phyloP scores from a whole-genome alignment of 2,113 vertebrate species.

The Egretta garzetta region DNA sequence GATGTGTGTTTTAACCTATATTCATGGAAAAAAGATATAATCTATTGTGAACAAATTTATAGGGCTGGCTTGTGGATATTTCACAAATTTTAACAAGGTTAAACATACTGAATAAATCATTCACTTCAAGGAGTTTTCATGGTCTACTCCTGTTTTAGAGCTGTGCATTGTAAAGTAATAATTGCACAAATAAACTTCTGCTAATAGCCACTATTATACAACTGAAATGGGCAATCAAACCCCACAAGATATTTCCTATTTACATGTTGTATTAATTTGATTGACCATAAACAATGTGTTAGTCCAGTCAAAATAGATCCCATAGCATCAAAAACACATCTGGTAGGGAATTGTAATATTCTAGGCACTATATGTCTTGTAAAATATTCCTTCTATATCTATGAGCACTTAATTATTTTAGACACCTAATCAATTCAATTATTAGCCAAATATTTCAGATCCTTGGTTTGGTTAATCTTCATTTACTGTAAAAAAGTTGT shows the following conservation, averaged over 20 bases:
- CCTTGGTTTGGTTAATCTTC: background rate
- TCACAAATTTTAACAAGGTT: background rate
- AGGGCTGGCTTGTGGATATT: background rate
- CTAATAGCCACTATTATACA: background rate
- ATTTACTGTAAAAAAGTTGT: background rate
- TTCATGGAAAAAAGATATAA: background rate
- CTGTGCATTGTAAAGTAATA: background rate
- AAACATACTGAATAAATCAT: background rate
- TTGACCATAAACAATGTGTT: background rate
- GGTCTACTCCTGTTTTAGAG: background rate
- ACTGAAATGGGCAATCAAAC: background rate
- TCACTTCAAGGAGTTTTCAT: background rate
- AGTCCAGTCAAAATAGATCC: background rate
- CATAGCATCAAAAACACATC: background rate
- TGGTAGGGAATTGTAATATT: conserved; percentile 23
- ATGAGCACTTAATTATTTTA: conserved; percentile 42
- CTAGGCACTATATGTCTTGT: background rate
- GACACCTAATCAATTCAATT: conserved; percentile 46
- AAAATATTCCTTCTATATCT: conserved; percentile 16
- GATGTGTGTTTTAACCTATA: background rate
- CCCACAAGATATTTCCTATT: background rate
- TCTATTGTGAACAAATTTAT: background rate
- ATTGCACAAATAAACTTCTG: background rate
- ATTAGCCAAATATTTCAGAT: conserved; percentile 40
- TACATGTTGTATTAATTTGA: background rate